A percentile compares a stretch with the other conserved stretches of the same genome.
Conservation (phyloP, 2,113 vertebrate genomes). For the Cettia cetti region DNA sequence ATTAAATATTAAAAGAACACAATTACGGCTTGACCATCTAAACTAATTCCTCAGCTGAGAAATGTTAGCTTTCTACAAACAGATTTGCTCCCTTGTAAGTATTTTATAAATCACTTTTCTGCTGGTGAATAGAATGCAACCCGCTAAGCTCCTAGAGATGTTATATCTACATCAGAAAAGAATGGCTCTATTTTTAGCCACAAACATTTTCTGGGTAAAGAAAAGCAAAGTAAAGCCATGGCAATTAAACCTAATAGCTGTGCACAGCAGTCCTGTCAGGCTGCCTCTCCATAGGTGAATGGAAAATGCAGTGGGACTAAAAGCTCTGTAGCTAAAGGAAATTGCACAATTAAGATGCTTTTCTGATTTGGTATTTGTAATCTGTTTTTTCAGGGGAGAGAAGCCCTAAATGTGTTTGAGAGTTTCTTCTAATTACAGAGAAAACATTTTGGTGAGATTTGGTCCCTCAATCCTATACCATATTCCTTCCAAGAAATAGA, state of each 20-base stretch:
- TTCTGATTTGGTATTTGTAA: neutral
- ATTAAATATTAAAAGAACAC: neutral
- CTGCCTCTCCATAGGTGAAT: constrained; percentile 10
- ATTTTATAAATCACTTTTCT: neutral
- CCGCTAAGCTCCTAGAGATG: constrained; percentile 16
- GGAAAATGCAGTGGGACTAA: constrained; percentile 1
- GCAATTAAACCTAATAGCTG: constrained; percentile 66
- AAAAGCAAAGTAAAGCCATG: constrained; percentile 48
- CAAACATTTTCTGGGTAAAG: constrained; percentile 44
- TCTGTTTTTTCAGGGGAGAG: neutral
- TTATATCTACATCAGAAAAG: constrained; percentile 51
- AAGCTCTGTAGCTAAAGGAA: constrained; percentile 8
- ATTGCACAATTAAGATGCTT: neutral
- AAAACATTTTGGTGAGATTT: neutral
- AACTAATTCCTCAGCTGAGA: neutral
- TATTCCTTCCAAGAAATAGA: neutral
- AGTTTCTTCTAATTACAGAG: neutral
- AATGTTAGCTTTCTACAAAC: neutral
- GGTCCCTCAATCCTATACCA: neutral
- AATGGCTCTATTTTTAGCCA: constrained; percentile 68
- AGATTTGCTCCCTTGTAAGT: neutral
- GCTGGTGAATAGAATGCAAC: neutral
- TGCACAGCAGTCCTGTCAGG: constrained; percentile 16
- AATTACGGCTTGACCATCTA: neutral
- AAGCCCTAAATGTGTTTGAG: neutral